Evolutionary conservation across 2,888 invertebrate genomes (phyloP), one percentile per base, ranked within the genome.

Genomic region (Drosophila aldrichi): DNA sequence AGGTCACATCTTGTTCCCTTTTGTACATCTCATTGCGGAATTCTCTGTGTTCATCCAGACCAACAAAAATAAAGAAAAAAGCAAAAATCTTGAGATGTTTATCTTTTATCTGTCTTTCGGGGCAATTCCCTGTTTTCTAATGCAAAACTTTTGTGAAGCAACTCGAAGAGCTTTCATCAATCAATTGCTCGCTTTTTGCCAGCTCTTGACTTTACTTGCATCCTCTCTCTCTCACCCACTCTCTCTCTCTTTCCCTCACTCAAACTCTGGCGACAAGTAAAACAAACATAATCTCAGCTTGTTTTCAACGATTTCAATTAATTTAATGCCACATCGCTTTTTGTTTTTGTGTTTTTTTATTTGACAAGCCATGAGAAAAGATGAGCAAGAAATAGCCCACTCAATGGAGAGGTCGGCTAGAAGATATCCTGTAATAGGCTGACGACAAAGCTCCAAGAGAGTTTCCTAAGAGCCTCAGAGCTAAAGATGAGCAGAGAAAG

Each of bases 261-360:
- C 70, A 8, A 38, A 46, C 29, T 29, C 57, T 57, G 57, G 48
- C 63, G 57, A 70, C 69, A 79, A 71, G 81, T 72, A 61, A 70
- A 74, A 58, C 67, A 74, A 82, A 75, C 69, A 74, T 75, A 62
- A 76, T 76, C 80, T 80, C 52, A 71, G 71, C 69, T 70, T 84
- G 79, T 81, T 84, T 74, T 64, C 73, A 82, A 82, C 79, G 79
- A 73, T 84, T 87, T 88, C 80, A 82, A 88, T 88, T 88, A 88
- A 88, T 77, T 84, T 72, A 87, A 79, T 79, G 73, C 66, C 68
- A 58, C 74, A 70, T 70, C 69, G 68, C 64, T 49, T 65, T 57
- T 63, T 48, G 43, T 38, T 63, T 69, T 71, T 29, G 29, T 74
- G 12, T 18, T 14, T 29, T 29, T 29, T 29, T 7, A 32, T 77